A percentile compares a stretch with the other conserved stretches of the same genome.
Evolutionary conservation across 1,140 invertebrate genomes (phyloP).

Genomic region (Sinella curviseta): DNA sequence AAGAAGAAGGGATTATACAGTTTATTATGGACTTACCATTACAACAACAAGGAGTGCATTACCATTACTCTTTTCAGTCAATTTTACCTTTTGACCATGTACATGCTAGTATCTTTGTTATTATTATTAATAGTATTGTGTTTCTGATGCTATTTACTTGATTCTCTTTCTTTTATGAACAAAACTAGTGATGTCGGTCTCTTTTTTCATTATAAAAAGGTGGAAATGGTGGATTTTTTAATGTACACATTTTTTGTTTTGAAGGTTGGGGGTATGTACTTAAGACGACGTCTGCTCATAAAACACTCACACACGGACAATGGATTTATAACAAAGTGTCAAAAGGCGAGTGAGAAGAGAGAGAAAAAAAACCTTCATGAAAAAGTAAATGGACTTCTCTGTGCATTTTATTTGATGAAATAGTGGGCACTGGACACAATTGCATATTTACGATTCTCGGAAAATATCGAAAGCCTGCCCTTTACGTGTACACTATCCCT

Average conservation of each 20-base stretch:
- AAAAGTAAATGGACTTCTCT: neutral
- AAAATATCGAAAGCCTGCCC: no score
- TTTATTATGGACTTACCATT: neutral
- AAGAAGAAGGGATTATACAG: neutral
- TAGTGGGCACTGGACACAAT: neutral
- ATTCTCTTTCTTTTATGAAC: neutral
- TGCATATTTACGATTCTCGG: no score
- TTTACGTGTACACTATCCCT: neutral
- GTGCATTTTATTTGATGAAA: no score
- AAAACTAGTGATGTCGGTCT: neutral
- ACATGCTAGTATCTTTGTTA: neutral
- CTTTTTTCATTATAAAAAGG: neutral
- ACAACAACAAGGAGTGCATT: no score
- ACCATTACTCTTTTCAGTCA: no score
- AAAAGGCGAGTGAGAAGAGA: neutral
- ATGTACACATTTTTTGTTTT: slow-evolving; percentile 23
- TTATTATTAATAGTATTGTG: neutral
- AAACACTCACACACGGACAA: neutral
- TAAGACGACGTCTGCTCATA: neutral
- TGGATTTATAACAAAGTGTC: slow-evolving; percentile 7
- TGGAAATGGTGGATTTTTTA: neutral
- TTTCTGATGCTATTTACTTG: no score
- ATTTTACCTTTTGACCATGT: neutral
- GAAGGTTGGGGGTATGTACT: slow-evolving; percentile 10
- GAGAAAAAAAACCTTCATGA: neutral